These are phyloP conservation scores for Ochotona curzoniae DNA, from an alignment of 2,113 vertebrate species.

Conservation along the genomic window DNA sequence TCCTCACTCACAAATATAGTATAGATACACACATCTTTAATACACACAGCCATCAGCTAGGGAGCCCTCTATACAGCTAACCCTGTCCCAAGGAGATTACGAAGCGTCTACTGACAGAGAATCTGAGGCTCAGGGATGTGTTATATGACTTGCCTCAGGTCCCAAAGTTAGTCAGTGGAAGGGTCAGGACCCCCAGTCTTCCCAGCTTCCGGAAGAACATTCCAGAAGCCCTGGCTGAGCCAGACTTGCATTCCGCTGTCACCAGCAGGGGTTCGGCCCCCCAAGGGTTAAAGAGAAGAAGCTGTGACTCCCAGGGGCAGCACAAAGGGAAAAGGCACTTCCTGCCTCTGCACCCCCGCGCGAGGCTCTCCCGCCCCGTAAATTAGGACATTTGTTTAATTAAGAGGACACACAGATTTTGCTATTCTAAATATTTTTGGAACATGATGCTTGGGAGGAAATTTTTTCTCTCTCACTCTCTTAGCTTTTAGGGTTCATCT, in stretches of 20 bases:
- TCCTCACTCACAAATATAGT: neutral
- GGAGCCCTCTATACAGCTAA: neutral
- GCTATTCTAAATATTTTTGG: slow-evolving; percentile 79
- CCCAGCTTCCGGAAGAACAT: neutral
- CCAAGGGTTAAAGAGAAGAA: slow-evolving; percentile 73
- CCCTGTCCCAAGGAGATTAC: neutral
- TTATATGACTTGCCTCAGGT: neutral
- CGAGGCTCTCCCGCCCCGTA: slow-evolving; percentile 73
- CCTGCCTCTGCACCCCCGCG: slow-evolving; percentile 52
- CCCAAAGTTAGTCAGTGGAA: neutral
- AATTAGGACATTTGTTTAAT: slow-evolving; percentile 75
- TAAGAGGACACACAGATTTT: slow-evolving; percentile 70
- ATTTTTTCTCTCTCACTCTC: neutral
- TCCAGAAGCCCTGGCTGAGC: neutral
- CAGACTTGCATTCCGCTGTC: neutral
- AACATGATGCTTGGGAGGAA: slow-evolving; percentile 75
- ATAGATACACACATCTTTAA: neutral
- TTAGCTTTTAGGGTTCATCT: slow-evolving; percentile 30
- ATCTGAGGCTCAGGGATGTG: neutral
- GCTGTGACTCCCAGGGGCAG: slow-evolving; percentile 50
- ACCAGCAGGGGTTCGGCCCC: slow-evolving; percentile 30
- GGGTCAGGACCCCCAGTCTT: neutral
- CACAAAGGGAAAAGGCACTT: slow-evolving; percentile 69
- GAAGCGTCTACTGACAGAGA: neutral
- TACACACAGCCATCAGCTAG: neutral